A percentile compares a stretch with the other conserved stretches of the same genome.
Evolutionary conservation across 64 coral and sea anemone species (phyloP).

Genomic region (Montipora cactus): DNA sequence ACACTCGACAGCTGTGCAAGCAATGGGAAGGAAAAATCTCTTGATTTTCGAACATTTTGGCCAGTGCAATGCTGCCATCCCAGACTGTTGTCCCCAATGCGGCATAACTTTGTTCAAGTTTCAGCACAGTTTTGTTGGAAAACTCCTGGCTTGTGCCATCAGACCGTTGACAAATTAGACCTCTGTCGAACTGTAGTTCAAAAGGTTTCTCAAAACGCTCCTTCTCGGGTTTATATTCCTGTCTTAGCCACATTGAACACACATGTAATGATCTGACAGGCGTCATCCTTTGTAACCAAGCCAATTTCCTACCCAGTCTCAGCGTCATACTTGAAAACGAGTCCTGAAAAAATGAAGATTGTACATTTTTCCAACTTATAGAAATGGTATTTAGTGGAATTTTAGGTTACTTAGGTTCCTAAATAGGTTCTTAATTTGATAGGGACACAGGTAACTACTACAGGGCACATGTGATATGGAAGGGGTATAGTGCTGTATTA

Average conservation of each 20-base stretch:
- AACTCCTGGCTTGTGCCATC: neutral
- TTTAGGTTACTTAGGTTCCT: too few species aligned
- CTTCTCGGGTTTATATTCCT: conserved; percentile 98
- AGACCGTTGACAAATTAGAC: neutral
- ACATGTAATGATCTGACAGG: too few species aligned
- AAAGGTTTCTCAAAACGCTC: conserved; percentile 85
- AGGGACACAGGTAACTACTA: too few species aligned
- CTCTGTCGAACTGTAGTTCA: conserved; percentile 66
- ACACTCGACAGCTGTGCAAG: conserved; percentile 48
- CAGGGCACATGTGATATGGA: too few species aligned
- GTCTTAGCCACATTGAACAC: conserved; percentile 18
- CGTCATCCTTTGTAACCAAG: too few species aligned
- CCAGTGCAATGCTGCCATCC: conserved; percentile 96
- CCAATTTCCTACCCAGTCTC: too few species aligned
- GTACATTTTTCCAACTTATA: too few species aligned
- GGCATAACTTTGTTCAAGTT: conserved; percentile 82
- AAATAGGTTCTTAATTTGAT: too few species aligned
- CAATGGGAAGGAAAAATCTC: conserved; percentile 42
- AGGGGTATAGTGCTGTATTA: too few species aligned
- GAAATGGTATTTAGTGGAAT: too few species aligned
- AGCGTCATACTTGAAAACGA: too few species aligned
- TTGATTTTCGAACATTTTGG: conserved; percentile 96
- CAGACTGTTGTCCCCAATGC: conserved; percentile 93
- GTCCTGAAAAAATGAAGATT: too few species aligned
- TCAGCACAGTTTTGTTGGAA: conserved; percentile 22